Base-by-base conservation (phyloP, 2,888 invertebrate genomes). In the Drosophila incognita region DNA sequence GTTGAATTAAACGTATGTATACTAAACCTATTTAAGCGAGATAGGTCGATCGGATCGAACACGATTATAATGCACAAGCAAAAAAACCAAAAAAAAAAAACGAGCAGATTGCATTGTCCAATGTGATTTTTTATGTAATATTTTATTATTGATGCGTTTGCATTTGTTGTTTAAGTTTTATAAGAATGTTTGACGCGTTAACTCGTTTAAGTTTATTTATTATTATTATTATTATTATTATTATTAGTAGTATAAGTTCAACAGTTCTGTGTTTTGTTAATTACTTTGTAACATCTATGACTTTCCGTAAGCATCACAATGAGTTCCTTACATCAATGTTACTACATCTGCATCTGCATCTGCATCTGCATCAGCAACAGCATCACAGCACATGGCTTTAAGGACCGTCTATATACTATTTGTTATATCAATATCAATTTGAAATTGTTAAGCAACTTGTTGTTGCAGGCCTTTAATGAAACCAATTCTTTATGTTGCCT, bases 1-100 rank as follows among this genome's bases (percentile, higher is more conserved):
- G 89, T 90, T 86, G 81, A 85, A 85, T 77, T 86, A 85, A 82
- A 86, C 69, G 74, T 80, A 80, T 77, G 80, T 88, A 87, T 80
- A 77, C 73, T 82, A 72, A 79, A 74, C 33, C 81, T 38, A 74
- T 42, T 24, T 60, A 62, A 61, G 52, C 49, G 48, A 35, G 18
- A 35, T 24, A 33, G 40, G 48, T 61, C 49, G 51, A 74, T 64
- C 40, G 40, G 57, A 76, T 74, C 33, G 53, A 65, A 64, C 31
- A 36, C 27, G 27, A 68, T 54, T 75, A 38, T 57, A 59, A 60
- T 63, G 60, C 71, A 81, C 53, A 76, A 66, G 62, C 21, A 46
- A 40, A 40, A 21, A n/a, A 29, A 15, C 21, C n/a, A 8, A n/a
- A 65, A 65, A 7, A 40, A 62, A 10, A 40, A 53, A 52, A 27